These are phyloP conservation scores for Prionailurus viverrinus DNA, from an alignment of 2,113 vertebrate genomes.

Conservation along the genomic window DNA sequence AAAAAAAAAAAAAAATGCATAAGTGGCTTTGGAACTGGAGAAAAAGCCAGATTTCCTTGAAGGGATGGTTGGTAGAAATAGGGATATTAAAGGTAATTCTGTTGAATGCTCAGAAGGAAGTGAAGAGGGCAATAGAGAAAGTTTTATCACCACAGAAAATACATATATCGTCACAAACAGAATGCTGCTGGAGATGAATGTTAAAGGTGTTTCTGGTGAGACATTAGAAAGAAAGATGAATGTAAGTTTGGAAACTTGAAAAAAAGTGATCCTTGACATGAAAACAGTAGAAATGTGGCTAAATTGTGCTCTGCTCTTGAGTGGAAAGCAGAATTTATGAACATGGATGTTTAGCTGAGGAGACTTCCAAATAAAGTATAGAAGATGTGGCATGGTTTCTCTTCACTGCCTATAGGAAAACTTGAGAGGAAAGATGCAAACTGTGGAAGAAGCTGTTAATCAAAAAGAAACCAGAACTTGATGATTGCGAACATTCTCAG, in stretches of 20 bases:
- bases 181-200: neutral
- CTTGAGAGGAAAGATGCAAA: neutral
- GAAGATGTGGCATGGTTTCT: neutral
- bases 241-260: neutral
- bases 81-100: neutral
- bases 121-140: neutral
- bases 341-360: neutral
- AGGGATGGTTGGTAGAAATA: neutral
- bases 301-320: neutral
- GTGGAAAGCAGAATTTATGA: neutral
- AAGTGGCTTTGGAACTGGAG: neutral
- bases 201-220: neutral
- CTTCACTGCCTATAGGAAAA: neutral
- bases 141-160: neutral
- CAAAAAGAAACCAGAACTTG: neutral
- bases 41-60: neutral
- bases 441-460: neutral
- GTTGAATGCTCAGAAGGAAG: neutral
- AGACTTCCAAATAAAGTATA: neutral
- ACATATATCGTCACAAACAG: neutral
- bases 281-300: neutral
- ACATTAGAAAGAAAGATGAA: neutral
- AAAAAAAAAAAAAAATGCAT: no score
- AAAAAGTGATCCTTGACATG: neutral
- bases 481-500: neutral